phyloP scores from a whole-genome alignment of 2,888 invertebrate species.

The Polymixis flavicincta region DNA sequence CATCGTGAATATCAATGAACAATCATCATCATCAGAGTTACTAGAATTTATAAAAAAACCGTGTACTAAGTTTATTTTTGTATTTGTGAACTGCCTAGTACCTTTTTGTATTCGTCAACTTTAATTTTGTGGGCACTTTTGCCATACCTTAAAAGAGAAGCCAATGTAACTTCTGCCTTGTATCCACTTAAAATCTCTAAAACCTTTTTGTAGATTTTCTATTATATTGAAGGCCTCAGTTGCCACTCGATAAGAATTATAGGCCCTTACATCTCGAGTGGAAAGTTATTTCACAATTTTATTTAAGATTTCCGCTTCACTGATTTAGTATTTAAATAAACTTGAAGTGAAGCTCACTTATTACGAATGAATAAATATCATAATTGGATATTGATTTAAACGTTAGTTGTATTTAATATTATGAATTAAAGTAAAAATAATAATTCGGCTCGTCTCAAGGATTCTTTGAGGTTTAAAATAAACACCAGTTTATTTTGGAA shows the following conservation, averaged over 20 bases:
- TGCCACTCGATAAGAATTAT: constrained; percentile 19
- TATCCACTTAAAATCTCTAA: constrained; percentile 12
- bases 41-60: neutral
- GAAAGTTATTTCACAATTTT: constrained; percentile 17
- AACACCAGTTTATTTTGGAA: neutral
- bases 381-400: neutral
- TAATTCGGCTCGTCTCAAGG: neutral
- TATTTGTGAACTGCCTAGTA: neutral
- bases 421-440: neutral
- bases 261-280: neutral
- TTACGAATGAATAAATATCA: neutral
- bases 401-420: neutral
- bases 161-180: constrained; percentile 8
- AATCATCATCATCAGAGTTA: no score
- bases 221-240: neutral
- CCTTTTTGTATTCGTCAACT: neutral
- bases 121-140: neutral
- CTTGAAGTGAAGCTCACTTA: neutral
- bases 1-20: neutral
- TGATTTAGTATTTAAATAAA: constrained; percentile 10
- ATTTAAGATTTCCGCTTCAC: constrained; percentile 4
- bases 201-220: constrained; percentile 21
- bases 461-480: neutral
- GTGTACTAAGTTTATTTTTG: no score
- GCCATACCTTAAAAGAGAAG: neutral